Conservation (phyloP, 2,113 vertebrate genomes). For the Tyto alba region DNA sequence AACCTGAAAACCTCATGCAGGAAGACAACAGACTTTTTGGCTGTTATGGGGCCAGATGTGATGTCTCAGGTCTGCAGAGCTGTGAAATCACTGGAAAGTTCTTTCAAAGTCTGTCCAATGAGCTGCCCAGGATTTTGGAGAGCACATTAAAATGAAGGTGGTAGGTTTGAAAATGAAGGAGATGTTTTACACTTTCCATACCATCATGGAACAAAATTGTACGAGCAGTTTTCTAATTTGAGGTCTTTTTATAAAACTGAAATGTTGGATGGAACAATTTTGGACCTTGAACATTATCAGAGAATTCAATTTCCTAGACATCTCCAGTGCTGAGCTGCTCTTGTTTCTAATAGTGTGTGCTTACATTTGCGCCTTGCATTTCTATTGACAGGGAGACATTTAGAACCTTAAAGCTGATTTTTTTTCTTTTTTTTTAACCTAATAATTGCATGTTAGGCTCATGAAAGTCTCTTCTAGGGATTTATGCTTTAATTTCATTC, state of each 20-base stretch:
- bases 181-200: neutral
- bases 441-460: neutral
- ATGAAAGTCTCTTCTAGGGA: conserved; percentile 3
- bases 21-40: neutral
- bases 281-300: neutral
- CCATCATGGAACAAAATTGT: neutral
- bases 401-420: neutral
- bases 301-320: neutral
- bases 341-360: neutral
- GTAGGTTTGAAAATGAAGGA: no score
- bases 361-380: neutral
- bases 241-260: neutral
- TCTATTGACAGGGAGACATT: neutral
- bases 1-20: neutral
- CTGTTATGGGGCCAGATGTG: neutral
- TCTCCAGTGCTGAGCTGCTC: neutral
- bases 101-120: neutral
- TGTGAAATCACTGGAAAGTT: neutral
- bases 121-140: neutral
- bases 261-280: neutral
- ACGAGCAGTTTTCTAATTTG: neutral
- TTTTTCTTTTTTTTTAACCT: neutral
- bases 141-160: neutral
- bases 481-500: conserved; percentile 8
- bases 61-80: neutral